A percentile compares a stretch with the other conserved stretches of the same genome.
phyloP scores from a whole-genome alignment of 2,797 vertebrate species.

The Cryptoprocta ferox region DNA sequence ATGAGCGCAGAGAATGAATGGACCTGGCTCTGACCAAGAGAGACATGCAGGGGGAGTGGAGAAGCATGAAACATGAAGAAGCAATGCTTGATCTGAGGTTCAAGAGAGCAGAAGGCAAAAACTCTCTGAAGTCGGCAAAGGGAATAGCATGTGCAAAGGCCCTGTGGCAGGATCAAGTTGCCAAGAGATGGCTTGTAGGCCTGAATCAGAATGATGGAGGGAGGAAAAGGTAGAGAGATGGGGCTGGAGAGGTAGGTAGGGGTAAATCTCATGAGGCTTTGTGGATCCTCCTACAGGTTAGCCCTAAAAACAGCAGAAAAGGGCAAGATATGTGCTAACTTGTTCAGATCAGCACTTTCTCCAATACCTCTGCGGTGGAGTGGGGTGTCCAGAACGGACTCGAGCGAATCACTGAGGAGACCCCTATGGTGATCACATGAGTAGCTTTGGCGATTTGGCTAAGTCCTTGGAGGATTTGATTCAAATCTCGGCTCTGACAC shows the following conservation, averaged over 20 bases:
- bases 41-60: fast-evolving
- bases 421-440: not conserved
- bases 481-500: not conserved
- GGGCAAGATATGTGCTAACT: no score
- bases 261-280: not conserved
- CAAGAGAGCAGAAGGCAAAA: not conserved
- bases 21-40: no score
- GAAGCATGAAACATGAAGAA: not conserved
- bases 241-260: not conserved
- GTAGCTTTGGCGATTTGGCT: not conserved
- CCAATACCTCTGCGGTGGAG: not conserved
- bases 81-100: not conserved
- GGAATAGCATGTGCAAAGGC: not conserved
- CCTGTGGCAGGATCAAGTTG: not conserved
- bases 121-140: not conserved
- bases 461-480: not conserved
- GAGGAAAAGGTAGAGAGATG: not conserved
- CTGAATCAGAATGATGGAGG: not conserved
- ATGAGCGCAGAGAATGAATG: not conserved
- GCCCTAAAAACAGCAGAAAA: not conserved
- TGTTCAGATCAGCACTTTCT: not conserved
- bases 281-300: no score
- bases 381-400: not conserved
- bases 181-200: not conserved
- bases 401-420: not conserved